Base-by-base conservation (phyloP, 1,140 invertebrate genomes). In the Drosophila auraria region DNA sequence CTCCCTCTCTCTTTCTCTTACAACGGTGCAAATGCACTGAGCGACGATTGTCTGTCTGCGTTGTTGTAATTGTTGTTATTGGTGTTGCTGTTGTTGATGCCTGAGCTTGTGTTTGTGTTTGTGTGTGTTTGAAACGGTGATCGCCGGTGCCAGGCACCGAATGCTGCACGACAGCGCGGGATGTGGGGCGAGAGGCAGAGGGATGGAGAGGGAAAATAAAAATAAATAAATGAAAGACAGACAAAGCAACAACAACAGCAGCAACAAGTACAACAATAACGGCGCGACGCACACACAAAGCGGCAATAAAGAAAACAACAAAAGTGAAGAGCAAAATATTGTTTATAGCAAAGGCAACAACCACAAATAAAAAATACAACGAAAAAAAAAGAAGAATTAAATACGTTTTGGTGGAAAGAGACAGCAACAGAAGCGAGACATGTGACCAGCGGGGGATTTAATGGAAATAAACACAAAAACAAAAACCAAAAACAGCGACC, bases 71-170 rank as follows among this genome's bases (percentile, higher is more conserved):
- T 82, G 69, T 70, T 81, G 54, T 65, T 36, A 54, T 38, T 62
- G 56, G 60, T 57, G 62, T 68, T 64, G 59, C 44, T 77, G 77
- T 51, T 63, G 57, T n/a, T 66, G 49, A 25, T 68, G 64, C 11
- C 50, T 40, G 12, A n/a, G 54, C 14, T n/a, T 40, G 33, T 56
- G 54, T 56, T 36, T 57, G 33, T 40, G 33, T 56, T 36, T 56
- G 33, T 57, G 33, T 57, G 54, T 65, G 82, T 83, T 84, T 84
- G 59, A 82, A 87, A 69, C 83, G 84, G 83, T 87, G 83, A 87
- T 87, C 83, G 84, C 83, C 73, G 83, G 83, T 87, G 69, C 83
- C 83, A 69, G 83, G 84, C 81, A 87, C 83, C 78, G 69, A 84
- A 64, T 82, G 76, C 77, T 79, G 77, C 76, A 80, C 54, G 50